phyloP scores from a whole-genome alignment of 2,888 invertebrate genomes.

The Hydrotaea cyrtoneurina region DNA sequence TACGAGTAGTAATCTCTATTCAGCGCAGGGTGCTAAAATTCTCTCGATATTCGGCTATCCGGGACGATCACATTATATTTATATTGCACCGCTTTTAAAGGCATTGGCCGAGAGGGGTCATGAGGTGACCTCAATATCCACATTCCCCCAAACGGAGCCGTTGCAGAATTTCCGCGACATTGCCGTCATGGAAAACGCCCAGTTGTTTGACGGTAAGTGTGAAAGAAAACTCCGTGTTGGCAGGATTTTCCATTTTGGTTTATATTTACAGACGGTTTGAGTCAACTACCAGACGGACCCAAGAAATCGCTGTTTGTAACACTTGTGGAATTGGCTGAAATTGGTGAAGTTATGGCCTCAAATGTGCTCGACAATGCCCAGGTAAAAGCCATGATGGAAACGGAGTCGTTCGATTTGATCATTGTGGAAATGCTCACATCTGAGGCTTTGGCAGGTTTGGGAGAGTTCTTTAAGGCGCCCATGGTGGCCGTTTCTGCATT shows the following conservation, averaged over 20 bases:
- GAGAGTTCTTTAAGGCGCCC: slow-evolving; percentile 74
- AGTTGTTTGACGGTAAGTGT: slow-evolving; percentile 42
- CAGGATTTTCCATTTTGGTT: background rate
- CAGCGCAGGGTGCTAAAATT: slow-evolving; percentile 46
- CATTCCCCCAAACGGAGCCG: slow-evolving; percentile 72
- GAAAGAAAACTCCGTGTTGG: background rate
- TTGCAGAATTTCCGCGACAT: slow-evolving; percentile 73
- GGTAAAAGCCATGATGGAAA: slow-evolving; percentile 69
- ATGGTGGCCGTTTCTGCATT: slow-evolving; percentile 70
- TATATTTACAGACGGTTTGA: background rate
- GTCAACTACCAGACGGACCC: background rate
- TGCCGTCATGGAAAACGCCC: slow-evolving; percentile 48
- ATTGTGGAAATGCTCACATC: slow-evolving; percentile 76
- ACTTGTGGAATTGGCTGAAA: slow-evolving; percentile 48
- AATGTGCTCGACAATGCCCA: slow-evolving; percentile 57
- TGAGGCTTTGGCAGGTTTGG: slow-evolving; percentile 76
- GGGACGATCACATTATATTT: slow-evolving; percentile 70
- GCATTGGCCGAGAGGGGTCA: slow-evolving; percentile 77
- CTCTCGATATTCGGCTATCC: slow-evolving; percentile 45
- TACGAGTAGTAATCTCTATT: background rate
- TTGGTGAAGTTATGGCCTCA: slow-evolving; percentile 67
- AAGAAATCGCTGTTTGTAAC: background rate
- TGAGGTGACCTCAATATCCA: no score
- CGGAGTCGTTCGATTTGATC: slow-evolving; percentile 77
- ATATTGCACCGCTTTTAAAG: slow-evolving; percentile 73